Percentiles rank a stretch among this genome's conserved stretches.
Conservation (phyloP, 2,888 invertebrate genomes). For the Aspidapion aeneum region DNA sequence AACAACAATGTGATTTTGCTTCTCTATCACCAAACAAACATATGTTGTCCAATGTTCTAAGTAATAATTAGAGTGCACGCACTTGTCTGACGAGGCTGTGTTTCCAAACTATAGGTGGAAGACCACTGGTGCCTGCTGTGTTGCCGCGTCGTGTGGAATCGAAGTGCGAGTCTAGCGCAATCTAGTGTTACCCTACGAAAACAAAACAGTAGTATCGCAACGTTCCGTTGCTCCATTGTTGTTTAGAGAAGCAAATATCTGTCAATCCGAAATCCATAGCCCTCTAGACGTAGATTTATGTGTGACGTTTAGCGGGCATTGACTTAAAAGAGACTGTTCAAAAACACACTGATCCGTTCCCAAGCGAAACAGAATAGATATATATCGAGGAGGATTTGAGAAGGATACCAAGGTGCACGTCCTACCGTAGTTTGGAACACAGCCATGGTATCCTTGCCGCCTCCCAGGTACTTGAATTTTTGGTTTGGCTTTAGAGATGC, state of each 20-base stretch:
- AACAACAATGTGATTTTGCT: too few species aligned
- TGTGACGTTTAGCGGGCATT: too few species aligned
- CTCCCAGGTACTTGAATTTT: constrained; percentile 54
- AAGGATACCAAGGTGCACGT: constrained; percentile 46
- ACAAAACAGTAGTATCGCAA: constrained; percentile 34
- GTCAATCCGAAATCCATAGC: too few species aligned
- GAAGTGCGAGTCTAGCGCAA: neutral
- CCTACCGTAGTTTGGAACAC: constrained; percentile 58
- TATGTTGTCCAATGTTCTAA: too few species aligned
- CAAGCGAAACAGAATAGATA: constrained; percentile 19
- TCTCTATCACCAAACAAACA: too few species aligned
- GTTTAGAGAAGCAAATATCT: constrained; percentile 13
- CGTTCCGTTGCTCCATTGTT: constrained; percentile 26
- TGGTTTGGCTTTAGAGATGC: constrained; percentile 38
- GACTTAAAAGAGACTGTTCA: too few species aligned
- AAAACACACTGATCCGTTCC: neutral
- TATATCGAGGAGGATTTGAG: constrained; percentile 41
- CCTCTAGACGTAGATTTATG: too few species aligned
- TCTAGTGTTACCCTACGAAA: neutral
- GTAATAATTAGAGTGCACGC: too few species aligned
- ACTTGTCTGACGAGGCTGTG: constrained; percentile 48
- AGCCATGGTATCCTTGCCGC: constrained; percentile 63
- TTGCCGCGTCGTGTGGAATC: constrained; percentile 29
- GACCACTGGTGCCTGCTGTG: constrained; percentile 34
- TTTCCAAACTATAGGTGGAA: constrained; percentile 51